Conservation (phyloP, 2,888 invertebrate genomes). For the Cantharis nigra region DNA sequence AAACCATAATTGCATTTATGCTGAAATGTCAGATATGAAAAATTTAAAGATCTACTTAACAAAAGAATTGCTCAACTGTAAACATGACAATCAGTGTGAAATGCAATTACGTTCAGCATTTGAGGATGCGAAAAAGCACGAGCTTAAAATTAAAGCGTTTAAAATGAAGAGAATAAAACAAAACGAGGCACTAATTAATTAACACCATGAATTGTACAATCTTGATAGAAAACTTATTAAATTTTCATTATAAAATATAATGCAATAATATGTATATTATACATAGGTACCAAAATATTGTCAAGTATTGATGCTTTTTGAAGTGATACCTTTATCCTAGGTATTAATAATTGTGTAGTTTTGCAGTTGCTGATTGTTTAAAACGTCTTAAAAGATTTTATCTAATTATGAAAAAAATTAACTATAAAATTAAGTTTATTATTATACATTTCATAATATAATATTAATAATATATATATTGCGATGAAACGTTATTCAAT, state of each 20-base stretch:
- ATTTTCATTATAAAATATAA: background rate
- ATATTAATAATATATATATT: too few relatives aligned
- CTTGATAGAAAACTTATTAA: background rate
- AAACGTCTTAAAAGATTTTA: too few relatives aligned
- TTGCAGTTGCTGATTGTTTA: too few relatives aligned
- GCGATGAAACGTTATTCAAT: too few relatives aligned
- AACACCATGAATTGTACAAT: background rate
- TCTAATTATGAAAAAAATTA: too few relatives aligned
- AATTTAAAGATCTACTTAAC: conserved; percentile 13
- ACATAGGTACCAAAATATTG: background rate
- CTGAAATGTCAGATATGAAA: conserved; percentile 17
- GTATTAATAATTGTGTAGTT: too few relatives aligned
- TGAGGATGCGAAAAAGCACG: conserved; percentile 17
- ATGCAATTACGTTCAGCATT: conserved; percentile 25
- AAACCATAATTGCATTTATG: conserved; percentile 5
- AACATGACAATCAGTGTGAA: conserved; percentile 25
- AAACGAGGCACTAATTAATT: background rate
- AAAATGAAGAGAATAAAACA: conserved; percentile 19
- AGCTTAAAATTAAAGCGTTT: conserved; percentile 21
- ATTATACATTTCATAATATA: too few relatives aligned
- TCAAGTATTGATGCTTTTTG: background rate
- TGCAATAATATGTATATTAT: background rate
- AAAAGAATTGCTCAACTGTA: conserved; percentile 24
- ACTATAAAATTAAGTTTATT: too few relatives aligned
- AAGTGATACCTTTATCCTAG: too few relatives aligned